Percentiles rank a stretch among this genome's conserved stretches.
Conservation (phyloP, 2,113 vertebrate species). For the human (Homo sapiens) region GRCh38 chrX:41882001-41882500, state of each 20-base stretch:
- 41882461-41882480: constrained; percentile 18
- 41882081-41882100: not conserved
- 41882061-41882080: not conserved
- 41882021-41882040: constrained; percentile 4
- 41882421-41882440: not conserved
- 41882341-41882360: not conserved
- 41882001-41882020: not conserved
- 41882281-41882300: not conserved
- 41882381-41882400: constrained; percentile 2
- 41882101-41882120: constrained; percentile 9
- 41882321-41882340: not conserved
- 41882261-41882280: not conserved
- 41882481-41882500: not conserved
- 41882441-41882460: not conserved
- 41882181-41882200: not conserved
- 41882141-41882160: not conserved
- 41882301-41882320: not conserved
- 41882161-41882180: not conserved
- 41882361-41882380: constrained; percentile 24
- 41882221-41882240: constrained; percentile 33
- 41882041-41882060: constrained; percentile 11
- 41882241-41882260: not conserved
- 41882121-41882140: not conserved
- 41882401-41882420: constrained; percentile 5
- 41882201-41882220: not conserved